A percentile compares a stretch with the other conserved stretches of the same genome.
These are phyloP conservation scores for Scatophagus argus DNA, from an alignment of 2,113 vertebrate species.

Conservation along the genomic window DNA sequence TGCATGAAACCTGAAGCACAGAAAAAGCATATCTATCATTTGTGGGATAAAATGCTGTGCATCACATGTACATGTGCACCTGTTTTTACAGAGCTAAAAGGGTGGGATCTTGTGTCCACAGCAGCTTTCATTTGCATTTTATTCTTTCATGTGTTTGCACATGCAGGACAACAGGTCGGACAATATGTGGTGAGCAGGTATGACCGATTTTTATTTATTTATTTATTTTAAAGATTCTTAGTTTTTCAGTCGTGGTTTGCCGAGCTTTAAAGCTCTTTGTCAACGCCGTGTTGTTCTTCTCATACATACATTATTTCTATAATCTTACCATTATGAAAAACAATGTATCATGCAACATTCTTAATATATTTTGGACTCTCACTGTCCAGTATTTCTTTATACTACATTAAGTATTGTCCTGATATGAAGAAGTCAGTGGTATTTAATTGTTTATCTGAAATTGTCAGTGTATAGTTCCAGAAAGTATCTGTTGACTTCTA, in stretches of 20 bases:
- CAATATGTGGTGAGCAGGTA: background rate
- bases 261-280: background rate
- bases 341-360: background rate
- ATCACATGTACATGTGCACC: background rate
- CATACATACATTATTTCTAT: background rate
- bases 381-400: background rate
- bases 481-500: background rate
- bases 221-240: no score
- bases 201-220: background rate
- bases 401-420: background rate
- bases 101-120: background rate
- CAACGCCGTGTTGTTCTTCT: background rate
- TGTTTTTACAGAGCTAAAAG: background rate
- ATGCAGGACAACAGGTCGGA: background rate
- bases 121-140: background rate
- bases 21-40: background rate
- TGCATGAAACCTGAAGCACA: background rate
- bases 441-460: background rate
- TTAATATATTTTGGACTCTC: background rate
- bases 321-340: background rate
- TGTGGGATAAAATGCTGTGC: background rate
- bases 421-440: background rate
- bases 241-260: background rate
- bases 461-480: background rate
- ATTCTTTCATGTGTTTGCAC: constrained; percentile 24